These are phyloP conservation scores for Agonopterix subpropinquella DNA, from an alignment of 2,888 invertebrate genomes.

Conservation along the genomic window DNA sequence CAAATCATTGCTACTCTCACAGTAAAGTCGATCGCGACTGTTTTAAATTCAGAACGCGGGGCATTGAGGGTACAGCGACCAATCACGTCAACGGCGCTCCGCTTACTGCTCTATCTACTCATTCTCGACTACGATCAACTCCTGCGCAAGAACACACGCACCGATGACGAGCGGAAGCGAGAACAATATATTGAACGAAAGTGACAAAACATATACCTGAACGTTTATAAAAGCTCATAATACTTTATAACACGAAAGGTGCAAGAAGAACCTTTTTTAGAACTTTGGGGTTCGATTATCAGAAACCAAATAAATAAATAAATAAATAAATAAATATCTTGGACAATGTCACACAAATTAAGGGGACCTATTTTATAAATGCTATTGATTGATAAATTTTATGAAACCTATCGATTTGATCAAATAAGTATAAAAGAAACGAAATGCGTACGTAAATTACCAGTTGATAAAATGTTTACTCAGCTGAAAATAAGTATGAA, in stretches of 20 bases:
- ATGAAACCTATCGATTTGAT: background rate
- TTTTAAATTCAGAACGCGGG: conserved; percentile 51
- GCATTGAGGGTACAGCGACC: conserved; percentile 40
- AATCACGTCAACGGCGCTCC: conserved; percentile 62
- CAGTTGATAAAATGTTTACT: conserved; percentile 12
- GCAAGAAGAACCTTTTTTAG: conserved; percentile 16
- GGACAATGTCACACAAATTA: too few relatives aligned
- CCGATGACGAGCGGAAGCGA: conserved; percentile 44
- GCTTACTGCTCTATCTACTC: conserved; percentile 61
- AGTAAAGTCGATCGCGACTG: conserved; percentile 50
- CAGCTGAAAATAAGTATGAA: conserved; percentile 14
- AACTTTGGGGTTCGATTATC: background rate
- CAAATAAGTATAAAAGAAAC: too few relatives aligned
- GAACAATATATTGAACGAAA: conserved; percentile 28
- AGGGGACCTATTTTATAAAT: background rate
- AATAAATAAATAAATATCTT: too few relatives aligned
- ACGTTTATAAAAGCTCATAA: conserved; percentile 51
- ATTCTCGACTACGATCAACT: conserved; percentile 43
- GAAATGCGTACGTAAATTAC: background rate
- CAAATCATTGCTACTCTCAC: conserved; percentile 43
- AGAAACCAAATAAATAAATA: background rate
- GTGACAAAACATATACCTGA: conserved; percentile 51
- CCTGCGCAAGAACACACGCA: conserved; percentile 46
- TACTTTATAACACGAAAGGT: conserved; percentile 44
- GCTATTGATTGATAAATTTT: background rate